Conservation (phyloP, 2,797 vertebrate species). For the Allobates femoralis region DNA sequence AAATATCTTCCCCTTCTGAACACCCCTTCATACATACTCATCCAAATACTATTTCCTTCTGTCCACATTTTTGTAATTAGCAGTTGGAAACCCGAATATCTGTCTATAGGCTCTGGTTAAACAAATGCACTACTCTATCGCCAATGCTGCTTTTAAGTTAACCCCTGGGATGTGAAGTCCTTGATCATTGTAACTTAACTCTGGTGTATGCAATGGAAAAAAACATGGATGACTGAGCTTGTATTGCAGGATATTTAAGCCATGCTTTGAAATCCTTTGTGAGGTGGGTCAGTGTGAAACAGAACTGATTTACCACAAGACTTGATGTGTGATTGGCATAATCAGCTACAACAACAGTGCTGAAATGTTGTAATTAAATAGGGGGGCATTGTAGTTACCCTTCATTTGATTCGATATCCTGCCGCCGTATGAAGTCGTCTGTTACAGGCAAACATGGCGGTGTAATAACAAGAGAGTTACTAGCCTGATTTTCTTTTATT, state of each 20-base stretch:
- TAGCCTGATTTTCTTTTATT: constrained; percentile 84
- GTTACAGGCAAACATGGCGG: constrained; percentile 77
- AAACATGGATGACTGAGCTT: constrained; percentile 16
- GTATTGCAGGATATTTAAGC: constrained; percentile 45
- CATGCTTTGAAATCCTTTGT: constrained; percentile 44
- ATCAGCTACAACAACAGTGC: constrained; percentile 49
- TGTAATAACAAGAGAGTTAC: constrained; percentile 77
- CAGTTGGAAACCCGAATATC: not conserved
- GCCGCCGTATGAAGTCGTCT: constrained; percentile 74
- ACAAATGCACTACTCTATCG: not conserved
- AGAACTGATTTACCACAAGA: constrained; percentile 58
- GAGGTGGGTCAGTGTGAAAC: constrained; percentile 40
- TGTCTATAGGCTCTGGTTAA: not conserved
- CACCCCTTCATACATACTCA: too few relatives aligned
- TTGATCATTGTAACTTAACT: not conserved
- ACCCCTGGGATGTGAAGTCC: not conserved
- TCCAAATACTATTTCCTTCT: too few relatives aligned
- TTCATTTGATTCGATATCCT: constrained; percentile 77
- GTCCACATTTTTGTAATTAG: not conserved
- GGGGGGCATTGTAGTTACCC: constrained; percentile 58
- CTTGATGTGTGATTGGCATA: constrained; percentile 57
- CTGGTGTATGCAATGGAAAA: not conserved
- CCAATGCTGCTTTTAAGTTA: not conserved
- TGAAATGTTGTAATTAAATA: constrained; percentile 57
- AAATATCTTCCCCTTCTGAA: too few relatives aligned